phyloP scores from a whole-genome alignment of 2,113 vertebrate species.

The Strix aluco region DNA sequence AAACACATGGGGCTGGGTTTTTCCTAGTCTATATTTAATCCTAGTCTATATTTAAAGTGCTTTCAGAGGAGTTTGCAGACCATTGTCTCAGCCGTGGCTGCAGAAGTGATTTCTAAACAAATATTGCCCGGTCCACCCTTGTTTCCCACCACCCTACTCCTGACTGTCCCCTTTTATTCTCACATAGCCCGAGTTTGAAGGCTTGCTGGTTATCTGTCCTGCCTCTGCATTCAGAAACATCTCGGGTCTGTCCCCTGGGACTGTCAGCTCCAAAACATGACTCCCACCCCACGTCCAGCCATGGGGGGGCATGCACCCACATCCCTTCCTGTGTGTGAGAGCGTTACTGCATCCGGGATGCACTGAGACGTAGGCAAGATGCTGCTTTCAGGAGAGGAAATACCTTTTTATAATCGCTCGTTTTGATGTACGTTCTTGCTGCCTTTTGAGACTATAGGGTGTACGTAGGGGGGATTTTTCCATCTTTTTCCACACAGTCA shows the following conservation, averaged over 20 bases:
- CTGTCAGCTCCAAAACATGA: background rate
- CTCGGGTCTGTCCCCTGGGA: rapidly evolving
- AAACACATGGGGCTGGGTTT: conserved; percentile 19
- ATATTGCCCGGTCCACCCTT: background rate
- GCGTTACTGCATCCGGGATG: background rate
- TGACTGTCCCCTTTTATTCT: background rate
- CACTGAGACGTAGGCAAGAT: background rate
- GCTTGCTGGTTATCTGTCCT: background rate
- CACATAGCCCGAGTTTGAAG: background rate
- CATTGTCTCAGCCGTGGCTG: background rate
- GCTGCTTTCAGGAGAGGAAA: background rate
- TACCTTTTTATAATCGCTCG: background rate
- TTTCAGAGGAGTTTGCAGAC: background rate
- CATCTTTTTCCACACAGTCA: background rate
- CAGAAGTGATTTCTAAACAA: conserved; percentile 9
- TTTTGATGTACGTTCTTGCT: background rate
- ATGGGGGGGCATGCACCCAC: rapidly evolving
- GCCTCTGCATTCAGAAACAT: background rate
- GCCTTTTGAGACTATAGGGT: background rate
- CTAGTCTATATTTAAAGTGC: background rate
- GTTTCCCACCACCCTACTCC: background rate
- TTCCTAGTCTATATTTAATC: conserved; percentile 29
- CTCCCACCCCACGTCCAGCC: background rate
- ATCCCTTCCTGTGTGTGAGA: background rate
- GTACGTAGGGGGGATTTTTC: background rate